Conservation (phyloP, 1,140 invertebrate species). For the Achatina immaculata region DNA sequence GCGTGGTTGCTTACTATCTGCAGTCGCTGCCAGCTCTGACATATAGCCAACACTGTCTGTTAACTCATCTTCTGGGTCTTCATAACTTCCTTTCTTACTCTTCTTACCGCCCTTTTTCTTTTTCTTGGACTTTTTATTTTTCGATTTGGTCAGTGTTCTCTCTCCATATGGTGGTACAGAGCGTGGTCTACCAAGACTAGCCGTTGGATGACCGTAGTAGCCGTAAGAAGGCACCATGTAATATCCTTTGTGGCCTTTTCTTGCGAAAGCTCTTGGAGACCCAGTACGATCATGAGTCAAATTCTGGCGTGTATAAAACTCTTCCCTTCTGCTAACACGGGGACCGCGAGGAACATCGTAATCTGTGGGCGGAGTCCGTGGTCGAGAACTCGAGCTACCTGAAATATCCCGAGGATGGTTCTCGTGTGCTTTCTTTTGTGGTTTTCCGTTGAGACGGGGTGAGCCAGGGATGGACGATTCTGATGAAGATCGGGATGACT, state of each 20-base stretch:
- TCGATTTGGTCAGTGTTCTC: constrained; percentile 49
- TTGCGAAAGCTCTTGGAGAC: background rate
- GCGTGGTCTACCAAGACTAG: constrained; percentile 43
- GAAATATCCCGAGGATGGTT: constrained; percentile 41
- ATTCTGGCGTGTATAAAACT: constrained; percentile 51
- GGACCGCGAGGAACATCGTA: constrained; percentile 48
- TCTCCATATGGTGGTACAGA: constrained; percentile 53
- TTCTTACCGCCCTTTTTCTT: constrained; percentile 53
- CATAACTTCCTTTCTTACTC: constrained; percentile 21
- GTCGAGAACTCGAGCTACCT: constrained; percentile 48
- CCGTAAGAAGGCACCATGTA: constrained; percentile 35
- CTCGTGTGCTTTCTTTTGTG: constrained; percentile 1
- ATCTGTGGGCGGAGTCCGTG: constrained; percentile 60
- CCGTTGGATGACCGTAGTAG: constrained; percentile 39
- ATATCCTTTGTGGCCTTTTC: background rate
- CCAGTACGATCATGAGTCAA: too few species aligned
- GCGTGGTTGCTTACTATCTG: constrained; percentile 47
- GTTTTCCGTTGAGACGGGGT: constrained; percentile 42
- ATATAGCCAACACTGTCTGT: constrained; percentile 56
- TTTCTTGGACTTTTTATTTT: constrained; percentile 50
- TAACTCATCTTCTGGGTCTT: constrained; percentile 45
- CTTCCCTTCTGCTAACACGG: constrained; percentile 55
- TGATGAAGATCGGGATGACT: constrained; percentile 25
- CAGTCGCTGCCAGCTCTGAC: constrained; percentile 49
- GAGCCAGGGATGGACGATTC: constrained; percentile 40